A percentile compares a stretch with the other conserved stretches of the same genome.
Evolutionary conservation across 2,888 invertebrate species (phyloP).

Genomic region (Eupithecia subfuscata): DNA sequence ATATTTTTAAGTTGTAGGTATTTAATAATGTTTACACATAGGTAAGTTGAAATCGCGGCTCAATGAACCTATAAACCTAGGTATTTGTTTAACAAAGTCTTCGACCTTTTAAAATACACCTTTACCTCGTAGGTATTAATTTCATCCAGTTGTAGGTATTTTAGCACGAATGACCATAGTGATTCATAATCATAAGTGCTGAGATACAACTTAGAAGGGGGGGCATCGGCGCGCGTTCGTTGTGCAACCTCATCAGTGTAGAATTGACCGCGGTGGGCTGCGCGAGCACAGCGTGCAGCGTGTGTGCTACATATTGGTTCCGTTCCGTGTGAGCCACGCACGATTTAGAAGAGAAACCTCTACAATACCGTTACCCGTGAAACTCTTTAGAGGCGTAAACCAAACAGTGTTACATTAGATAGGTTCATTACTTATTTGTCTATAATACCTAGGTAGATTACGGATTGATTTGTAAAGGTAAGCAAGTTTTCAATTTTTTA

Average conservation of each 20-base stretch:
- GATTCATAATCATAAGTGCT: not conserved
- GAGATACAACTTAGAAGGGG: not conserved
- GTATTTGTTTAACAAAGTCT: too few species aligned
- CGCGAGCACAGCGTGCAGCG: not conserved
- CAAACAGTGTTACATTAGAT: not conserved
- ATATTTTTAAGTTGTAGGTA: too few species aligned
- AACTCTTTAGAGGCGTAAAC: not conserved
- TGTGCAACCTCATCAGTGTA: not conserved
- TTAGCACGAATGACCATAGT: not conserved
- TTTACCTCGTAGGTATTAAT: not conserved
- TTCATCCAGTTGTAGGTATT: not conserved
- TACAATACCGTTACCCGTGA: slow-evolving; percentile 1
- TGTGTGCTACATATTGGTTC: slow-evolving; percentile 1
- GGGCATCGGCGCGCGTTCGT: not conserved
- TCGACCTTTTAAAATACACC: not conserved
- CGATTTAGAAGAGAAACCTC: not conserved
- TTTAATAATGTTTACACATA: too few species aligned
- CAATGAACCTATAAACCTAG: too few species aligned
- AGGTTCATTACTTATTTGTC: too few species aligned
- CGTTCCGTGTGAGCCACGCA: not conserved
- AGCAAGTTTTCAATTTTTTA: not conserved
- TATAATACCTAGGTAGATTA: not conserved
- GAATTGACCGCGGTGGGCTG: not conserved
- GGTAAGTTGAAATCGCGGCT: too few species aligned
- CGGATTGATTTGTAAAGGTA: not conserved